phyloP scores from a whole-genome alignment of 1,140 invertebrate genomes.

The Ips nitidus region DNA sequence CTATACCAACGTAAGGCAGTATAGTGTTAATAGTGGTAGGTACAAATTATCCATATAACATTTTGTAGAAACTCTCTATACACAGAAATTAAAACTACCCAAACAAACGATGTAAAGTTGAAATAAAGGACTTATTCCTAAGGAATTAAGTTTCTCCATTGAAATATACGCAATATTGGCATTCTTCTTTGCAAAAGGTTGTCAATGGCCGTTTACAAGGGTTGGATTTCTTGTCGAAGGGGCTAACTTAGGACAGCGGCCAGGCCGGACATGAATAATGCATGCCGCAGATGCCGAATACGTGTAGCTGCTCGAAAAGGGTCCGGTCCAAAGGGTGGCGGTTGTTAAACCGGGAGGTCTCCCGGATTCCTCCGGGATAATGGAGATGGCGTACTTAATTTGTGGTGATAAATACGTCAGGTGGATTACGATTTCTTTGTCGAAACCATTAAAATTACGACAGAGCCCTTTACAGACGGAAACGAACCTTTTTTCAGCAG shows the following conservation, averaged over 20 bases:
- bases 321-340: conserved; percentile 35
- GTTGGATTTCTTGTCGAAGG: conserved; percentile 47
- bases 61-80: no score
- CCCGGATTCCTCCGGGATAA: conserved; percentile 14
- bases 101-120: no score
- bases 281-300: conserved; percentile 53
- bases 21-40: no score
- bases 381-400: conserved; percentile 15
- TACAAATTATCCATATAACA: no score
- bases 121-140: no score
- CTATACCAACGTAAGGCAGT: no score
- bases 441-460: neutral
- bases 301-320: conserved; percentile 44
- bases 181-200: conserved; percentile 8
- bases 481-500: conserved; percentile 21
- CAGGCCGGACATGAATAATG: conserved; percentile 52
- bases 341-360: conserved; percentile 15
- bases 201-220: conserved; percentile 45
- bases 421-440: neutral
- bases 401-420: conserved; percentile 5
- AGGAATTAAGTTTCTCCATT: no score
- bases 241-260: conserved; percentile 48
- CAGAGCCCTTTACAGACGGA: conserved; percentile 13
- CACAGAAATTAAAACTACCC: no score
- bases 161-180: neutral